Evolutionary conservation across 1,140 invertebrate genomes (phyloP), one percentile per base, ranked within the genome.

Genomic region (Hyposmocoma kahamanoa): DNA sequence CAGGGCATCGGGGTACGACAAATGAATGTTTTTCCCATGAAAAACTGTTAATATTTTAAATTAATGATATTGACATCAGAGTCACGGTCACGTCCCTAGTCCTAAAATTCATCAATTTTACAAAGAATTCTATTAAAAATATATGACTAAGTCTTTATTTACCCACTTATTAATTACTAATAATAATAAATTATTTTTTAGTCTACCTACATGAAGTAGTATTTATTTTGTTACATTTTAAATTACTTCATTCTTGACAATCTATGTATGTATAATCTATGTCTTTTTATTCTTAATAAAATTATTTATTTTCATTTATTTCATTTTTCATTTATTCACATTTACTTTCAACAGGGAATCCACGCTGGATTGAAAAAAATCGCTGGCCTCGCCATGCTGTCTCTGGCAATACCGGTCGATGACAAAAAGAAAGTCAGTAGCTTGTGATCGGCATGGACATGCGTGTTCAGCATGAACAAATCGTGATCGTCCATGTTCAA

Each of bases 341-440:
- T n/a, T 50, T 51, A 11, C 59, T 58, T 56, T 30, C 59, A 52
- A 66, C 75, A 81, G 73, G 77, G 71, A 19, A 71, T 80, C 43
- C 67, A 26, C 11, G 73, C 50, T 67, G 71, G 80, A 28, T 65
- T 84, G 39, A 79, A 67, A 72, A 75, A 61, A 53, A 67, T 56
- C 28, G 47, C 77, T 15, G 77, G 74, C 5, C 51, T 84, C 72
- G 80, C 77, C 62, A 78, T 84, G 77, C 70, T 84, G 58, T 72
- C 74, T 1, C 54, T 84, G 47, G 76, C 80, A 18, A 67, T 84
- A 21, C 69, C 74, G 11, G 45, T 76, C 44, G 67, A 72, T 65
- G 68, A 70, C 42, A 79, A 73, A 69, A 69, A 77, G 41, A 80
- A 81, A 84, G 80, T 84, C 67, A 81, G 79, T 83, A 77, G 71